These are phyloP conservation scores for Prietella phreatophila DNA, from an alignment of 2,113 vertebrate genomes.

Conservation along the genomic window DNA sequence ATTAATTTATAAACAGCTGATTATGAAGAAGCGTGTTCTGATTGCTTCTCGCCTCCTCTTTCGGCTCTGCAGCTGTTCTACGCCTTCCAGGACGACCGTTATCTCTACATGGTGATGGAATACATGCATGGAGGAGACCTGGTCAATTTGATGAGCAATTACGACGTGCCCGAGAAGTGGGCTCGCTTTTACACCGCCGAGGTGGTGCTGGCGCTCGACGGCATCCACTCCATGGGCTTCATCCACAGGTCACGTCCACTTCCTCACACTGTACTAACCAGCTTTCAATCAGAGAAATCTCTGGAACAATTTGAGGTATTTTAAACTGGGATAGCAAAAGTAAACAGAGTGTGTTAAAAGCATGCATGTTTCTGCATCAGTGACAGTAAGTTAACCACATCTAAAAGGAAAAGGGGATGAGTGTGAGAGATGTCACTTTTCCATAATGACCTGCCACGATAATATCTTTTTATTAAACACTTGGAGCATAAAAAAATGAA, in stretches of 20 bases:
- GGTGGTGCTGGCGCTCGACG: slow-evolving; percentile 95
- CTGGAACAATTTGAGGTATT: neutral
- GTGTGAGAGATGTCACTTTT: neutral
- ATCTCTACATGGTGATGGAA: slow-evolving; percentile 99
- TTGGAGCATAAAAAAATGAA: neutral
- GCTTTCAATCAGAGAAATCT: neutral
- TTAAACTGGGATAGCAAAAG: neutral
- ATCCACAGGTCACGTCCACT: slow-evolving; percentile 85
- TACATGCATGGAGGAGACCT: slow-evolving; percentile 98
- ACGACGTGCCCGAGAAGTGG: slow-evolving; percentile 98
- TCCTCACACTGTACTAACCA: neutral
- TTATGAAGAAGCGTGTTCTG: neutral
- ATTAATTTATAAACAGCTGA: neutral
- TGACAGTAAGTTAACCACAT: neutral
- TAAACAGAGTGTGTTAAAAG: neutral
- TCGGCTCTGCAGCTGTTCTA: slow-evolving; percentile 83
- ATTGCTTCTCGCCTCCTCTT: neutral
- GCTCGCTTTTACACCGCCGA: slow-evolving; percentile 97
- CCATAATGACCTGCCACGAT: neutral
- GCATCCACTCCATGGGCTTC: slow-evolving; percentile 98
- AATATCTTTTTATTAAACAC: neutral
- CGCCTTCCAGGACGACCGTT: slow-evolving; percentile 97
- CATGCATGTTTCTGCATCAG: neutral
- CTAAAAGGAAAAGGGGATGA: neutral
- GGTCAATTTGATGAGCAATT: slow-evolving; percentile 99